phyloP scores from a whole-genome alignment of 2,888 invertebrate genomes.

The Drepanosiphum platanoidis region DNA sequence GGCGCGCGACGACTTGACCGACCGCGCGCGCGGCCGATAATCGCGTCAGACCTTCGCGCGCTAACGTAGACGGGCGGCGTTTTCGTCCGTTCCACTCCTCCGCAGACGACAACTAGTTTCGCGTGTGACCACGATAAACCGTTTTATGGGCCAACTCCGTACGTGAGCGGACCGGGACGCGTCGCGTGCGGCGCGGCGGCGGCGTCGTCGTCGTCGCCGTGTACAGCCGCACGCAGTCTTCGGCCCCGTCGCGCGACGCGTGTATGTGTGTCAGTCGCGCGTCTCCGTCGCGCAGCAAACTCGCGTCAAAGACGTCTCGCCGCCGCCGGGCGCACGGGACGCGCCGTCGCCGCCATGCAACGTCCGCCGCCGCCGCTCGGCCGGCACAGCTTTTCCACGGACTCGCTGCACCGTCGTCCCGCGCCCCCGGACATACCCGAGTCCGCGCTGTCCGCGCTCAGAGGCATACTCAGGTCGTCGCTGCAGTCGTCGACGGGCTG shows the following conservation, averaged over 20 bases:
- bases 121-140: no score
- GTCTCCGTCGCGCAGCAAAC: background rate
- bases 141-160: no score
- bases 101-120: background rate
- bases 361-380: background rate
- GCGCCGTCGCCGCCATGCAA: background rate
- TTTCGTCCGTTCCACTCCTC: background rate
- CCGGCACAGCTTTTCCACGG: background rate
- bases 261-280: background rate
- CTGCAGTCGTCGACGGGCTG: background rate
- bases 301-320: background rate
- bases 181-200: background rate
- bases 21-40: no score
- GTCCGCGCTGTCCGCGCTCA: constrained; percentile 37
- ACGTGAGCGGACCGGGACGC: no score
- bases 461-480: constrained; percentile 47
- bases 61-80: no score
- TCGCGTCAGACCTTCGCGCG: no score
- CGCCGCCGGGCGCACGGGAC: background rate
- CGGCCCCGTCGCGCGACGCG: background rate
- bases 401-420: background rate
- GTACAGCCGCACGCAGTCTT: background rate
- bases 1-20: no score
- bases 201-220: background rate
- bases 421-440: constrained; percentile 23